Evolutionary conservation across 2,888 invertebrate genomes (phyloP), one percentile per base, ranked within the genome.

Genomic region (Drosophila quinaria): DNA sequence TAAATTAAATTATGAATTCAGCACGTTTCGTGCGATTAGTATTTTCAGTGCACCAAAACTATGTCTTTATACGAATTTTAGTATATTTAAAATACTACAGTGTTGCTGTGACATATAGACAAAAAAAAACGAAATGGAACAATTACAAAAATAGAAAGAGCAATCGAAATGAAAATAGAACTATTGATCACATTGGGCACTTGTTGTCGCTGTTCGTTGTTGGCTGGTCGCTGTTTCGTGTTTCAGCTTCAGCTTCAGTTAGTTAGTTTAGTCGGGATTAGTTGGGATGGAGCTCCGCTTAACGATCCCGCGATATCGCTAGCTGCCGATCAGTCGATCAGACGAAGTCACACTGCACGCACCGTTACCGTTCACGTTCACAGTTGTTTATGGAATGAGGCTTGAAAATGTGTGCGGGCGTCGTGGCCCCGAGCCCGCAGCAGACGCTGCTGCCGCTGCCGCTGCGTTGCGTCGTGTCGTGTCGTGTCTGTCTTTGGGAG

Each of bases 281-380:
- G 74, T 74, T 22, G 37, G 8, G 19, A 25, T 39, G 22, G 52
- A 33, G 19, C 17, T 10, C 0, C 17, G 42, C 19, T 46, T 46
- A 62, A 58, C 60, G 75, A 78, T 67, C 51, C 51, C 69, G 55
- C 67, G 41, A 33, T 54, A 46, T 46, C 25, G 41, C 42, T 33
- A 42, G 22, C 33, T 31, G 47, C 22, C 47, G 65, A 52, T 65
- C 60, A 42, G 56, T 55, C n/a, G n/a, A n/a, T n/a, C 49, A 29
- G 29, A 8, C 29, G 29, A 37, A 58, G 58, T 58, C 37, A 37
- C 41, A 71, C 41, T 52, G 55, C 70, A 83, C 81, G 85, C 81
- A 81, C 81, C 87, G 85, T 81, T 81, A 81, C 81, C 81, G 85
- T 78, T 87, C 89, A 87, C 83, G 83, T 89, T 84, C 88, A 87